Evolutionary conservation across 2,113 vertebrate species (phyloP).

Genomic region (Gobius niger): DNA sequence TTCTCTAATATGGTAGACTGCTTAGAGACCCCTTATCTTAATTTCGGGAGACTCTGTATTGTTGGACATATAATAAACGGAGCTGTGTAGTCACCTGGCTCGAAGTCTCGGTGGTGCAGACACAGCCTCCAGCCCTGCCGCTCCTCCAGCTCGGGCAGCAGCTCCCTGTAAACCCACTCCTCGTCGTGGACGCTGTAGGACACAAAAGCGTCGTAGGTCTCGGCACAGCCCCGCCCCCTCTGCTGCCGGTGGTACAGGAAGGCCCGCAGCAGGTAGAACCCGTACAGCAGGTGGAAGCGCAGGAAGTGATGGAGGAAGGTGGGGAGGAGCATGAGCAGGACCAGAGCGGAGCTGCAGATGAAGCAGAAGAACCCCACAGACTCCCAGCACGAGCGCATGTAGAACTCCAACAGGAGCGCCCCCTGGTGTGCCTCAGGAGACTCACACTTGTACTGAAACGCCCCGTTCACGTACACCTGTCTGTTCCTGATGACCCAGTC

Average conservation of each 20-base stretch:
- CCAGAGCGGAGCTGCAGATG: slow-evolving; percentile 33
- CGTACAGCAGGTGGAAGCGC: slow-evolving; percentile 25
- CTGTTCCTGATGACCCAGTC: no score
- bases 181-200: no score
- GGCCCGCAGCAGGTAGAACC: slow-evolving; percentile 63
- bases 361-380: slow-evolving; percentile 48
- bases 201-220: no score
- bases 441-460: no score
- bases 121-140: slow-evolving; percentile 69
- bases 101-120: slow-evolving; percentile 74
- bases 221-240: slow-evolving; percentile 21
- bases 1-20: slow-evolving; percentile 47
- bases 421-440: no score
- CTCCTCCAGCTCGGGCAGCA: no score
- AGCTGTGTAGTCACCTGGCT: slow-evolving; percentile 42
- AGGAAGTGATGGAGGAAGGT: no score
- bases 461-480: no score
- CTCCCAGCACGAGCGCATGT: slow-evolving; percentile 47
- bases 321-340: no score
- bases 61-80: no score
- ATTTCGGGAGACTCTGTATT: no score
- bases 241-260: slow-evolving; percentile 58
- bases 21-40: slow-evolving; percentile 21
- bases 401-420: slow-evolving; percentile 44
- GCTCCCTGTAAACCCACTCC: no score